Percentiles rank a stretch among this genome's conserved stretches.
Evolutionary conservation across 2,113 vertebrate species (phyloP).

Genomic region (Podarcis muralis): DNA sequence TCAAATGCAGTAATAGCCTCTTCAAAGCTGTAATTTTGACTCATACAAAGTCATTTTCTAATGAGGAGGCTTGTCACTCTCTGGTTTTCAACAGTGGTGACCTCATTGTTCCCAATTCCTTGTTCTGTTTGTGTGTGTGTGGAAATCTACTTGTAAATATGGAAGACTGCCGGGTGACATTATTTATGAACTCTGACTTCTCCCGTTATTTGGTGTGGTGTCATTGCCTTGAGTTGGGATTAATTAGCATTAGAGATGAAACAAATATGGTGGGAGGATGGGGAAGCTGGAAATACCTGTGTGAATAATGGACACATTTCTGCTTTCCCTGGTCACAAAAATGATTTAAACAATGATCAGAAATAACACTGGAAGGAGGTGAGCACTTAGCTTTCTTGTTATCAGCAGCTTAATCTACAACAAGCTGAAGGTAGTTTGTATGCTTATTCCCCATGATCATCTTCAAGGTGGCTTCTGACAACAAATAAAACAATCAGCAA

Average conservation of each 20-base stretch:
- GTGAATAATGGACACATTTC: not conserved
- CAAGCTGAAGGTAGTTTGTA: not conserved
- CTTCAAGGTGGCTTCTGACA: not conserved
- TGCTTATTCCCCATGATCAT: not conserved
- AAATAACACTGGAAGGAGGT: not conserved
- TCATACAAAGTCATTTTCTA: constrained; percentile 19
- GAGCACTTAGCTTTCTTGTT: not conserved
- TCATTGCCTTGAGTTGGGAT: not conserved
- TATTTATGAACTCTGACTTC: not conserved
- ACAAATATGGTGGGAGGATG: not conserved
- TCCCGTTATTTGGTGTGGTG: not conserved
- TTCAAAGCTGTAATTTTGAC: constrained; percentile 16
- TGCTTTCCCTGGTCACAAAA: not conserved
- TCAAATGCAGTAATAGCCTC: constrained; percentile 22
- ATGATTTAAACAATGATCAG: not conserved
- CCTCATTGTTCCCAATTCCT: constrained; percentile 17
- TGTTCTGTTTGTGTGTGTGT: not conserved
- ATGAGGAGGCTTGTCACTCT: constrained; percentile 15
- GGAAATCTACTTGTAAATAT: constrained; percentile 15
- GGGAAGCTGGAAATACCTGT: not conserved
- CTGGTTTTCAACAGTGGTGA: not conserved
- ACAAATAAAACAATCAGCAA: not conserved
- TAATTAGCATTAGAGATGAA: not conserved
- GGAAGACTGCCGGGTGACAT: not conserved
- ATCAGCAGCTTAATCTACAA: not conserved